These are phyloP conservation scores for Alouatta caraya DNA, from an alignment of 2,797 vertebrate genomes.

Conservation along the genomic window DNA sequence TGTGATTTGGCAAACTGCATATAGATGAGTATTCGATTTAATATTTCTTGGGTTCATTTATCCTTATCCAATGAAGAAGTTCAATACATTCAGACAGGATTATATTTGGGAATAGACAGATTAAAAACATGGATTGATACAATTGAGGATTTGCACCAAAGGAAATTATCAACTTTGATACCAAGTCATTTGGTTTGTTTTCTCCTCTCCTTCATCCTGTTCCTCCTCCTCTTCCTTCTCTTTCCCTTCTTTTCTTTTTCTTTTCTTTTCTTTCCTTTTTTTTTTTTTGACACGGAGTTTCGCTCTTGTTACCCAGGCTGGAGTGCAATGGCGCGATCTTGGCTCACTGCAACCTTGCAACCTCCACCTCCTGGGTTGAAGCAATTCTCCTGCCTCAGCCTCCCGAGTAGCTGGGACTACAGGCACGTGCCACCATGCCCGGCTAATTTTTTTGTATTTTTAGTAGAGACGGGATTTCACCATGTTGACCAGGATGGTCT, in stretches of 20 bases:
- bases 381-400: no score
- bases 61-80: constrained; percentile 40
- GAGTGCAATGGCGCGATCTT: no score
- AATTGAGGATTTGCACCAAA: constrained; percentile 13
- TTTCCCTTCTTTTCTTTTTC: neutral
- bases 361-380: no score
- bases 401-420: no score
- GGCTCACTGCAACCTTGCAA: no score
- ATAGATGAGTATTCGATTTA: constrained; percentile 18
- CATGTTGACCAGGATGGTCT: no score
- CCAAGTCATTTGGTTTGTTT: neutral
- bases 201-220: neutral
- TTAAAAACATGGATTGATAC: neutral
- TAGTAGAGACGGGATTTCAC: no score
- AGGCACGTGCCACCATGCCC: no score
- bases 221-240: neutral
- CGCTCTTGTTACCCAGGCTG: no score
- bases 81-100: neutral
- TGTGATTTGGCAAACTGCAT: constrained; percentile 34
- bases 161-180: constrained; percentile 7
- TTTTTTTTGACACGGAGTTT: no score
- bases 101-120: constrained; percentile 17
- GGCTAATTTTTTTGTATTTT: no score
- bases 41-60: constrained; percentile 33
- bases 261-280: no score